Conservation (phyloP, 2,888 invertebrate species). For the Leptopilina drosophilae region DNA sequence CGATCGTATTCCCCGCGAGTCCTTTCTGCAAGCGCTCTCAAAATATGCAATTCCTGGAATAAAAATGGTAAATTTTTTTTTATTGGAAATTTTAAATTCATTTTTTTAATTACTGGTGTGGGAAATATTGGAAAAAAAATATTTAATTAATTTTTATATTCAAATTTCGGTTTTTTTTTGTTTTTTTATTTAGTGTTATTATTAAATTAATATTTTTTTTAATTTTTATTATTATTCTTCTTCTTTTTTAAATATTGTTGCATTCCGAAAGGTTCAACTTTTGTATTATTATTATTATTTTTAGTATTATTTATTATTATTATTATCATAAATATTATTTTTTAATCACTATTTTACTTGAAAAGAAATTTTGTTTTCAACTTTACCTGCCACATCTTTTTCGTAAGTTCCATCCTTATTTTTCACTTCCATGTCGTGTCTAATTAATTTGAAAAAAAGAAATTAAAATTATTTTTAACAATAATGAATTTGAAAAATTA, state of each 20-base stretch:
- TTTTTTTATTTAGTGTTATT: too few relatives aligned
- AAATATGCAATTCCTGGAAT: constrained; percentile 64
- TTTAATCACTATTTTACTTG: not conserved
- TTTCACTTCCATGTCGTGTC: not conserved
- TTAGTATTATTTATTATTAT: too few relatives aligned
- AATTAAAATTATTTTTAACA: not conserved
- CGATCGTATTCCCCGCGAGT: constrained; percentile 61
- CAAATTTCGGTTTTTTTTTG: too few relatives aligned
- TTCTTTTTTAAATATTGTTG: too few relatives aligned
- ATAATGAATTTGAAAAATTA: not conserved
- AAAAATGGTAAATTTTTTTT: constrained; percentile 7
- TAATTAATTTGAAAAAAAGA: not conserved
- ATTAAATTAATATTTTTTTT: too few relatives aligned
- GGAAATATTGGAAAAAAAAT: too few relatives aligned
- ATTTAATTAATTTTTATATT: too few relatives aligned
- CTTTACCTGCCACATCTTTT: constrained; percentile 4
- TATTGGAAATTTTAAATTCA: too few relatives aligned
- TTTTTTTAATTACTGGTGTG: too few relatives aligned
- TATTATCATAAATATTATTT: not conserved
- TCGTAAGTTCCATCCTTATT: not conserved
- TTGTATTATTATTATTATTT: too few relatives aligned
- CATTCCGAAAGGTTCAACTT: too few relatives aligned
- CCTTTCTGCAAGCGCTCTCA: constrained; percentile 64
- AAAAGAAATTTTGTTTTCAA: not conserved
- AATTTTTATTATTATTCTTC: too few relatives aligned